Evolutionary conservation across 1,140 invertebrate genomes (phyloP).

Genomic region (Polypedilum pembai): DNA sequence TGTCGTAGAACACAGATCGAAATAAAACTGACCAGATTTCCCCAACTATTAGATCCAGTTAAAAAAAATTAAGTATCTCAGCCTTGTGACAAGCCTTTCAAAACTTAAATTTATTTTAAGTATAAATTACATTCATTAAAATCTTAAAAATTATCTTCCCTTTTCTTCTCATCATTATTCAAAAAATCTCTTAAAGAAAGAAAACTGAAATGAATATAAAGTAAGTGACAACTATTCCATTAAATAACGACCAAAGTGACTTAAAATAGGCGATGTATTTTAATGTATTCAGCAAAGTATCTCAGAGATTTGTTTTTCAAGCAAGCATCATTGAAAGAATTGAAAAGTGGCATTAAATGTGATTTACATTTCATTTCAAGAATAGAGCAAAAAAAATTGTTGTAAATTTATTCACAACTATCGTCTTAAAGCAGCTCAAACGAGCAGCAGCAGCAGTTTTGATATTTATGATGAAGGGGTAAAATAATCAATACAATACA

Average conservation of each 20-base stretch:
- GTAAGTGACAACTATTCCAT: neutral
- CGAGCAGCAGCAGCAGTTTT: too few relatives aligned
- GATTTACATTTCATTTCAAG: neutral
- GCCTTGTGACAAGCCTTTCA: too few relatives aligned
- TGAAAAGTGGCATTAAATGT: conserved; percentile 24
- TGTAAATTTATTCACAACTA: too few relatives aligned
- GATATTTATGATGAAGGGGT: too few relatives aligned
- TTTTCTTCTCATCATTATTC: conserved; percentile 1
- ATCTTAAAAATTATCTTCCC: too few relatives aligned
- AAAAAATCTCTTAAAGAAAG: neutral
- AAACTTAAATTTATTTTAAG: too few relatives aligned
- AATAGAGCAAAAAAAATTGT: too few relatives aligned
- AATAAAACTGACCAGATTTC: too few relatives aligned
- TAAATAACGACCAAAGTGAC: conserved; percentile 5
- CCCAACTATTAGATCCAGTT: too few relatives aligned
- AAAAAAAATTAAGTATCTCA: too few relatives aligned
- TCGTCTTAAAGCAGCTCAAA: too few relatives aligned
- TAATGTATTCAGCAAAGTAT: conserved; percentile 26
- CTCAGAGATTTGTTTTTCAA: conserved; percentile 9
- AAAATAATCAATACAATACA: neutral
- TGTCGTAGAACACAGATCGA: too few relatives aligned
- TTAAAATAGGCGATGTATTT: neutral
- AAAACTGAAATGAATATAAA: conserved; percentile 9
- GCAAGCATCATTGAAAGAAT: neutral
- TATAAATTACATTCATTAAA: neutral